A percentile compares a stretch with the other conserved stretches of the same genome.
Conservation (phyloP, 35 echinoderm and acorn worm species). For the Holothuria glaberrima region DNA sequence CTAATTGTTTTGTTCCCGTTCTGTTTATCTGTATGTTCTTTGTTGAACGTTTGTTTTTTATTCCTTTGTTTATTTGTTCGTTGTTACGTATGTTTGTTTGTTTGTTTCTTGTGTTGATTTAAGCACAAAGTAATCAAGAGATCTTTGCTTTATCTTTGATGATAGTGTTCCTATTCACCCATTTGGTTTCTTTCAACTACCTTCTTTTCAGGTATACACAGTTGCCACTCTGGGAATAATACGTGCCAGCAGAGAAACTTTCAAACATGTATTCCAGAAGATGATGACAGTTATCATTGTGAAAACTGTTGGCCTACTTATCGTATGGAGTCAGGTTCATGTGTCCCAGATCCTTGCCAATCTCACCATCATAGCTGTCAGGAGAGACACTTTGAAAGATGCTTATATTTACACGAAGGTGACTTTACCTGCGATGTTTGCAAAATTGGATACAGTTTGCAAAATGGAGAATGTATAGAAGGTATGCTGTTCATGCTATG, state of each 20-base stretch:
- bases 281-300: conserved; percentile 11
- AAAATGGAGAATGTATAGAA: neutral
- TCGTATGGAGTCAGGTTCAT: neutral
- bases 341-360: conserved; percentile 26
- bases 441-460: conserved; percentile 23
- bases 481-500: neutral
- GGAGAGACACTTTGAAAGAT: conserved; percentile 39
- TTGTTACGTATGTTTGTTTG: too few species aligned
- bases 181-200: too few species aligned
- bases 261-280: conserved; percentile 12
- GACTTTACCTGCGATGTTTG: conserved; percentile 23
- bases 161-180: too few species aligned
- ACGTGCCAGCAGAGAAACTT: conserved; percentile 25
- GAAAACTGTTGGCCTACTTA: conserved; percentile 32
- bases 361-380: neutral
- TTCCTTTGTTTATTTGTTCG: too few species aligned
- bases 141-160: too few species aligned
- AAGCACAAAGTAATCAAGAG: too few species aligned
- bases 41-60: too few species aligned
- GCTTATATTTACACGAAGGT: neutral
- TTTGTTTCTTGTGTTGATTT: too few species aligned
- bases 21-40: too few species aligned
- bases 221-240: neutral
- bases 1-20: too few species aligned
- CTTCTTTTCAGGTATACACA: neutral